Base-by-base conservation (phyloP, 1,140 invertebrate genomes). In the Drosophila funebris region DNA sequence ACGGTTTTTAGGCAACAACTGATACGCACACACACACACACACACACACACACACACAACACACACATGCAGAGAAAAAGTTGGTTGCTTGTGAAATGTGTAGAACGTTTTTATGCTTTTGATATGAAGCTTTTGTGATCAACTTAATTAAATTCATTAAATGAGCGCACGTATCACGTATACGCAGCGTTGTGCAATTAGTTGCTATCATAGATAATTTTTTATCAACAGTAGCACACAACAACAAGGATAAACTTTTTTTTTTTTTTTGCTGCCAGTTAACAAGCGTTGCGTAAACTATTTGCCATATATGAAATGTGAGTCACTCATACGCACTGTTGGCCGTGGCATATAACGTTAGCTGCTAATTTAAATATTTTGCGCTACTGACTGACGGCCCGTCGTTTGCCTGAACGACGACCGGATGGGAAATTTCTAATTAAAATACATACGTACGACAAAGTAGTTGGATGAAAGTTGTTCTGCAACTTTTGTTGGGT, bases 61-160 rank as follows among this genome's bases (percentile, higher is more conserved):
- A 48, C 6, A 44, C 33, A 20, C 48, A 14, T 4, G n/a, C 41
- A 29, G 5, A 20, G 1, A 6, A 70, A 70, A 72, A 70, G 61
- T 85, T 85, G 69, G 72, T 71, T 84, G 53, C 24, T 71, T 62
- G 64, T 71, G 76, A 80, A 80, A 77, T 81, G 81, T 52, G 77
- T 85, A 71, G 73, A 24, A 54, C 58, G 44, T 61, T 80, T 85
- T 73, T 46, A 64, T 66, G 46, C 33, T 56, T 33, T 62, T 53
- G 44, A 79, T 79, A 61, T 73, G 54, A 46, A 68, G 78, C 73
- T 77, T 69, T 81, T 78, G 80, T 68, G 80, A 83, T 83, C 75
- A 78, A 78, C 79, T 78, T 85, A 85, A 85, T 85, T 85, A 87
- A 85, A 85, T 87, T 87, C 73, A 81, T 81, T 85, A 78, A 72